Base-by-base conservation (phyloP, 2,113 vertebrate genomes). In the Lophura nycthemera region DNA sequence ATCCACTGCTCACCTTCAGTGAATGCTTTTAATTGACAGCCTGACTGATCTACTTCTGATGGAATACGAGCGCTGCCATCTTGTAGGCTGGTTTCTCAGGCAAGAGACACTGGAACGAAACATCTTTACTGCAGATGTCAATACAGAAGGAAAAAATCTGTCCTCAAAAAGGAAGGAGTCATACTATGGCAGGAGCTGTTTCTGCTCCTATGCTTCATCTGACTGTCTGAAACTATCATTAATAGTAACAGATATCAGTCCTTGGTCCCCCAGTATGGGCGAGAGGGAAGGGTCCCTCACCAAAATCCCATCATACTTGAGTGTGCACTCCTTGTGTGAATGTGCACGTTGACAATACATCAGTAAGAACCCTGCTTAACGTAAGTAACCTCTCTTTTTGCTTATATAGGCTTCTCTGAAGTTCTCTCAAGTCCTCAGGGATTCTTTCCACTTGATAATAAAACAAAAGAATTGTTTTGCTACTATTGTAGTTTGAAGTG, bases 11-110 rank as follows among this genome's bases (percentile, higher is more conserved):
- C 67, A 89, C 90, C 72, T 91, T 78, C n/a, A 75, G 66, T 29
- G 24, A 89, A 54, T 32, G 30, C 71, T 79, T 92, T 87, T 95
- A 92, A 82, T 81, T 93, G 93, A 86, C 89, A 92, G 24, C 52
- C 40, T 78, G 87, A 57, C 74, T 87, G 57, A 90, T 74, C 32
- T 6, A 7, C 69, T 66, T 86, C 19, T 81, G 45, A 65, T 1
- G 1, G 77, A 82, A 86, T 43, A 89, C 67, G 25, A 75, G 30
- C 47, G 30, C 65, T 61, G 71, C 19, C 74, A 52, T 82, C 78
- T 43, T 52, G 13, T 14, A 65, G 38, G 18, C 38, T 50, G 6
- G 6, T 36, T 79, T 79, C 70, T 69, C 45, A 54, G 64, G 12
- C 75, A 61, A 67, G 22, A 82, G 78, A 21, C 38, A 32, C 78